Evolutionary conservation across 2,113 vertebrate genomes (phyloP), one percentile per base, ranked within the genome.

Genomic region (Pomatostomus ruficeps): DNA sequence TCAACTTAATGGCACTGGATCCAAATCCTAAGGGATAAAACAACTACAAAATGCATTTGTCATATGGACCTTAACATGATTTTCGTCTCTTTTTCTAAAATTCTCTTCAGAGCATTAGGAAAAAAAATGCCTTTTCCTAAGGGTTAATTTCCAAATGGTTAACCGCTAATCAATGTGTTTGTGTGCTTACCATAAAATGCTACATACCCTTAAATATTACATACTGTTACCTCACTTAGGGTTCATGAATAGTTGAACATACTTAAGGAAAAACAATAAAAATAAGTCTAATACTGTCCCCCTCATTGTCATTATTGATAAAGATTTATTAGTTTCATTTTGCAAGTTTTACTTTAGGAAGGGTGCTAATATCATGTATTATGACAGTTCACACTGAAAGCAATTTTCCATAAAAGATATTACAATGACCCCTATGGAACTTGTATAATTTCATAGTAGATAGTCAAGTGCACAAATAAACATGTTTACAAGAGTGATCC

Each of bases 381-480:
- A 97, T 92, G 97, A 98, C 96, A 97, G 96, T 95, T 98, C 96
- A 97, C 96, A 97, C 92, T 88, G 91, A 98, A 98, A 97, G 95
- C 96, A 97, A 95, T 94, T 98, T 96, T 94, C 97, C 93, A 96
- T 97, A 91, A 98, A 97, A 98, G 97, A 97, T 96, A 95, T 98
- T 97, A 97, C 96, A 97, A 92, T 97, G 97, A 97, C 97, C 97
- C 96, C 97, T 97, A 93, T 62, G 93, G 94, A 97, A 96, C 88
- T 97, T 88, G 82, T 82, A 96, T 97, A 84, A 96, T 96, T 98
- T 97, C 94, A 95, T 94, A 97, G 95, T 93, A 97, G 96, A 98
- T 97, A 98, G 92, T 85, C 95, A 97, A 98, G 94, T 96, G 94
- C 93, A 98, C 96, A 98, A 97, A 97, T 95, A 97, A 97, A 97